These are phyloP conservation scores for Poicephalus meyeri DNA, from an alignment of 2,113 vertebrate species.

Conservation along the genomic window DNA sequence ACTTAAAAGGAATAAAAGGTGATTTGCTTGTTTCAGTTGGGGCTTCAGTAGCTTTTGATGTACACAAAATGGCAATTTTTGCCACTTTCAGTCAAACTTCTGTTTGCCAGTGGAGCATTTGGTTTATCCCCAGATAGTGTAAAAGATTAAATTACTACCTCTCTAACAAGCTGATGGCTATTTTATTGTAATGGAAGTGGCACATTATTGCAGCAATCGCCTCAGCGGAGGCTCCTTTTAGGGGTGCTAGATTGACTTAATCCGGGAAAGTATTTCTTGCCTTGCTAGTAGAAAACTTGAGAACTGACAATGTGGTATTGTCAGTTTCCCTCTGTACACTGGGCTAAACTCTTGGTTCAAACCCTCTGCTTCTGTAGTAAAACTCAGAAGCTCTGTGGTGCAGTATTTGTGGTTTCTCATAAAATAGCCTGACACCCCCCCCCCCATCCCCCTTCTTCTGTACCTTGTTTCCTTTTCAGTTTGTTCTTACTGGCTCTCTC, in stretches of 20 bases:
- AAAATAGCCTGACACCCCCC: background rate
- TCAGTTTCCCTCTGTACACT: background rate
- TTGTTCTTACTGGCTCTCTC: conserved; percentile 76
- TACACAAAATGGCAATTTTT: background rate
- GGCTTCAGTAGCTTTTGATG: background rate
- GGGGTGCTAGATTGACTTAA: background rate
- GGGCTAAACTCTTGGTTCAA: background rate
- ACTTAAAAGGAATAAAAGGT: background rate
- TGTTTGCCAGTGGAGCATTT: background rate
- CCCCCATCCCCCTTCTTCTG: conserved; percentile 5
- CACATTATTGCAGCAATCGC: background rate
- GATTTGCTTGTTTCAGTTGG: background rate
- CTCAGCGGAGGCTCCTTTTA: background rate
- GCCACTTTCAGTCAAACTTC: background rate
- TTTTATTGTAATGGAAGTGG: background rate
- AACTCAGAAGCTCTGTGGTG: background rate
- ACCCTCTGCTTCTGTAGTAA: background rate
- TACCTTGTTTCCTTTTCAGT: conserved; percentile 46
- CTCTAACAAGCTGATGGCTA: background rate
- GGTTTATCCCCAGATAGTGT: background rate
- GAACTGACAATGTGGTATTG: background rate
- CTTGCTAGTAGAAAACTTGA: background rate
- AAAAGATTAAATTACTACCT: background rate
- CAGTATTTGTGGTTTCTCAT: background rate
- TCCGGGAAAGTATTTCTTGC: background rate